A percentile compares a stretch with the other conserved stretches of the same genome.
phyloP scores from a whole-genome alignment of 30 jellyfish, hydroid and myxozoan species.

The Thelohanellus kitauei region DNA sequence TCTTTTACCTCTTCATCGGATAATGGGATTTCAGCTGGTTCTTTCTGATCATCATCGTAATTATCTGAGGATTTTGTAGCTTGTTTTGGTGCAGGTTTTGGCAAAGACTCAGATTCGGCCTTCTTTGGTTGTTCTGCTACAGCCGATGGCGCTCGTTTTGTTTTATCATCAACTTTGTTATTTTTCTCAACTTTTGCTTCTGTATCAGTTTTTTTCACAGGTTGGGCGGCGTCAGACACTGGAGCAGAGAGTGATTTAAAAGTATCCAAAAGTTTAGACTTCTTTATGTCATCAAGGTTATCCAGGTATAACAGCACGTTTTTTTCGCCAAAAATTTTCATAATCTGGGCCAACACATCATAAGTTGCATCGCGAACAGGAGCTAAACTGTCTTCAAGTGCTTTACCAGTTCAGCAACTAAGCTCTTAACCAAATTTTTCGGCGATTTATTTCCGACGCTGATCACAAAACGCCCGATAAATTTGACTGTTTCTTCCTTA shows the following conservation, averaged over 20 bases:
- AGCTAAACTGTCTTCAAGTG: slow-evolving; percentile 55
- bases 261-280: neutral
- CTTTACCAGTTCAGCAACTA: slow-evolving; percentile 29
- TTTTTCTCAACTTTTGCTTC: neutral
- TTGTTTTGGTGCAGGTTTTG: neutral
- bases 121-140: neutral
- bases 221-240: neutral
- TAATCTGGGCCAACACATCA: slow-evolving; percentile 40
- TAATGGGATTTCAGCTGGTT: neutral
- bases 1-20: neutral
- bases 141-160: too few relatives aligned
- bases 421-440: slow-evolving; percentile 22
- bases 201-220: neutral
- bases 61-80: neutral
- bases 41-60: neutral
- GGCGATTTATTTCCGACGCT: slow-evolving; percentile 23
- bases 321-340: slow-evolving; percentile 58
- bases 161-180: neutral
- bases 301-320: slow-evolving; percentile 29
- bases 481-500: slow-evolving; percentile 53
- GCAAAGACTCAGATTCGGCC: neutral
- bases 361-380: slow-evolving; percentile 81
- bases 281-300: slow-evolving; percentile 27
- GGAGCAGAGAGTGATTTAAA: neutral
- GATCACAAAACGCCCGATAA: slow-evolving; percentile 16